A percentile compares a stretch with the other conserved stretches of the same genome.
Conservation (phyloP, 1,140 invertebrate genomes). For the Melanaphis sacchari region DNA sequence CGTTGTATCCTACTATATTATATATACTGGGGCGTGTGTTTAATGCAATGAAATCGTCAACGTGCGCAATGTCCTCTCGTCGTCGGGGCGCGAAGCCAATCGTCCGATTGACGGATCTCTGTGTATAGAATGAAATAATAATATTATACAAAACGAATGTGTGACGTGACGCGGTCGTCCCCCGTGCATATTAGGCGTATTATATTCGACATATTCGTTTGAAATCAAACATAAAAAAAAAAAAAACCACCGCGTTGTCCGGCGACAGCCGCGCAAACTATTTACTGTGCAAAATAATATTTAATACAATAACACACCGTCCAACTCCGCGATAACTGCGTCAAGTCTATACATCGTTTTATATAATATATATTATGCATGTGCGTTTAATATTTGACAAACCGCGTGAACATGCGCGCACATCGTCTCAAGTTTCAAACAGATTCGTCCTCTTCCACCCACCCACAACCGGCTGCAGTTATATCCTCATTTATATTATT, state of each 20-base stretch:
- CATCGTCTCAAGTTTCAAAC: neutral
- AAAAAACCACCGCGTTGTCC: neutral
- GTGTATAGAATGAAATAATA: neutral
- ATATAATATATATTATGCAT: neutral
- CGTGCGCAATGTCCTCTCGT: neutral
- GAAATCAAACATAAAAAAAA: neutral
- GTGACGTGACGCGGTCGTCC: neutral
- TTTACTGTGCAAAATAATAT: neutral
- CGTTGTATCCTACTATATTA: neutral
- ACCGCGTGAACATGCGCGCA: neutral
- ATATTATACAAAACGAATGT: neutral
- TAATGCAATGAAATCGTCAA: neutral
- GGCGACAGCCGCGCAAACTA: neutral
- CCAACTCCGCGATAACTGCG: neutral
- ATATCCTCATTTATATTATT: neutral
- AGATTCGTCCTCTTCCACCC: neutral
- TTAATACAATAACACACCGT: neutral
- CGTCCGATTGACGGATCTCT: neutral
- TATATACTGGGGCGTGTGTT: neutral
- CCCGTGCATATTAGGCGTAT: neutral
- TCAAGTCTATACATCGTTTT: neutral
- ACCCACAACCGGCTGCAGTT: neutral
- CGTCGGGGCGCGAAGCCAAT: neutral
- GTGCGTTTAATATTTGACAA: neutral
- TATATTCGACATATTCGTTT: neutral